Percentiles rank a stretch among this genome's conserved stretches.
Evolutionary conservation across 2,797 vertebrate genomes (phyloP).

Genomic region (Thunnus albacares): DNA sequence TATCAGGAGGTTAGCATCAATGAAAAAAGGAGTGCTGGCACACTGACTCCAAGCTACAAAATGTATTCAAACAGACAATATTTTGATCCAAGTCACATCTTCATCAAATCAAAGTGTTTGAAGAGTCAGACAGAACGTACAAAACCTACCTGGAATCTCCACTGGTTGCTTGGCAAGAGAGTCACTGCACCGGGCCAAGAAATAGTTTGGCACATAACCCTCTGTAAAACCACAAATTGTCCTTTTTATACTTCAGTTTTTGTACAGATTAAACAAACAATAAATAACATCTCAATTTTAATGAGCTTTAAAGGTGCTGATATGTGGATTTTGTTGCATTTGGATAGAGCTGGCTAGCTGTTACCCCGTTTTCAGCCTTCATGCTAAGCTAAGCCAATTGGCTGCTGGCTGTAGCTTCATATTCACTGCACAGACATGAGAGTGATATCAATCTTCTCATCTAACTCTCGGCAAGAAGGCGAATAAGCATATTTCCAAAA

Average conservation of each 20-base stretch:
- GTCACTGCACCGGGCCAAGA: too few species aligned
- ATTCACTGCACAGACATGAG: neutral
- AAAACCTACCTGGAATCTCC: too few species aligned
- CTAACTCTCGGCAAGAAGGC: neutral
- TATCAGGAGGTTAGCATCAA: neutral
- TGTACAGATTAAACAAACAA: too few species aligned
- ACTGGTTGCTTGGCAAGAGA: too few species aligned
- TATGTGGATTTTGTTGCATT: neutral
- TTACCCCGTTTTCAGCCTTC: neutral
- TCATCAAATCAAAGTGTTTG: too few species aligned
- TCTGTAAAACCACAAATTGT: too few species aligned
- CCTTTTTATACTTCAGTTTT: too few species aligned
- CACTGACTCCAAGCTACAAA: neutral
- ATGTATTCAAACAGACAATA: neutral
- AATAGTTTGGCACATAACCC: too few species aligned
- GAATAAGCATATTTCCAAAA: neutral
- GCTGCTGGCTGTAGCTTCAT: neutral
- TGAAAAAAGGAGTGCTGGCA: too few species aligned
- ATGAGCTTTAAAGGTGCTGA: neutral
- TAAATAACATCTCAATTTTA: neutral
- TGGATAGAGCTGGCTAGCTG: too few species aligned
- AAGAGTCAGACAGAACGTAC: too few species aligned
- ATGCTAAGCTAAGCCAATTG: slow-evolving; percentile 13
- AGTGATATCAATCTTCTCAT: neutral
- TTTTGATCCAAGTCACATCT: too few species aligned